Evolutionary conservation across 1,140 invertebrate genomes (phyloP).

Genomic region (Stratiolaelaps scimitus): DNA sequence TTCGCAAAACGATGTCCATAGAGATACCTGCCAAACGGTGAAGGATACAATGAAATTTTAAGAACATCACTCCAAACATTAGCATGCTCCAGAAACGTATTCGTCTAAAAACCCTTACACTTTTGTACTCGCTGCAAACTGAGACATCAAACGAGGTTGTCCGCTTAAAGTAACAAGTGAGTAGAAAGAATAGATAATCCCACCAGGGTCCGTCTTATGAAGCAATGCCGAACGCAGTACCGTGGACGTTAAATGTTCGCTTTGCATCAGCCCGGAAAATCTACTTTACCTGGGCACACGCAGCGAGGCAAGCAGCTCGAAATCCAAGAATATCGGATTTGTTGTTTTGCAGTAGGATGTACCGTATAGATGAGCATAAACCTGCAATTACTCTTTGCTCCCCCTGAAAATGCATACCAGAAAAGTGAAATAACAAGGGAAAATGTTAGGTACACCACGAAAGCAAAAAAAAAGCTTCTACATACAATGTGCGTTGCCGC

Average conservation of each 20-base stretch:
- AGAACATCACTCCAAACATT: background rate
- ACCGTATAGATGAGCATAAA: background rate
- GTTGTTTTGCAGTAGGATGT: background rate
- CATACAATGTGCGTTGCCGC: too few relatives aligned
- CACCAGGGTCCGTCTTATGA: too few relatives aligned
- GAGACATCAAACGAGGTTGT: background rate
- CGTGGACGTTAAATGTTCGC: too few relatives aligned
- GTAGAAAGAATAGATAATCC: background rate
- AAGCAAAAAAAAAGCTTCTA: too few relatives aligned
- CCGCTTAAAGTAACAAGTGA: background rate
- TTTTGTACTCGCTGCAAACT: background rate
- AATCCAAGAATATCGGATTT: constrained; percentile 1
- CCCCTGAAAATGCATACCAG: background rate
- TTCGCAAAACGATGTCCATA: constrained; percentile 26
- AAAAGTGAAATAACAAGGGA: background rate
- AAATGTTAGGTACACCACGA: too few relatives aligned
- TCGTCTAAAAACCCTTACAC: background rate
- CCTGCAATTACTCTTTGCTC: constrained; percentile 8
- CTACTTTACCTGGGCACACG: constrained; percentile 8
- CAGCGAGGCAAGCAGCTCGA: constrained; percentile 5
- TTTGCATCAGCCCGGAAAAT: too few relatives aligned
- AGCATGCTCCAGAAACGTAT: background rate
- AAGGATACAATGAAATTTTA: background rate
- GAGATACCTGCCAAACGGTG: background rate
- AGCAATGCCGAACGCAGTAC: too few relatives aligned